A percentile compares a stretch with the other conserved stretches of the same genome.
Conservation (phyloP, 2,888 invertebrate species). For the Watsonalla cultraria region DNA sequence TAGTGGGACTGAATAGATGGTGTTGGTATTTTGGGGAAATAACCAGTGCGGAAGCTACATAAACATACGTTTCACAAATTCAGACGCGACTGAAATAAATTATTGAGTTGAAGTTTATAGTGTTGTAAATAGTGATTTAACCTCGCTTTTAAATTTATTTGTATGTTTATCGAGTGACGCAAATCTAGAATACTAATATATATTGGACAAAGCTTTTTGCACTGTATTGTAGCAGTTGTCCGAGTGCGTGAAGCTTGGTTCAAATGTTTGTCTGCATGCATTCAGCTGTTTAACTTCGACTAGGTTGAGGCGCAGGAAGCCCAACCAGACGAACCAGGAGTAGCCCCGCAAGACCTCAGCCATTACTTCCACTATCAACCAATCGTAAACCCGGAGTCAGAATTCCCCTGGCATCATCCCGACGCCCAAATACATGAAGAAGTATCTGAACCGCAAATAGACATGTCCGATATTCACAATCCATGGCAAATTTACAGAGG, state of each 20-base stretch:
- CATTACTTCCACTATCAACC: constrained; percentile 53
- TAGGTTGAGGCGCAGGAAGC: constrained; percentile 66
- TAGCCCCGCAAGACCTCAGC: constrained; percentile 42
- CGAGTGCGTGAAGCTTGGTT: constrained; percentile 60
- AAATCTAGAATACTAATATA: constrained; percentile 38
- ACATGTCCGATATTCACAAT: constrained; percentile 72
- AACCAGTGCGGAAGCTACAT: constrained; percentile 44
- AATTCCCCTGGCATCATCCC: constrained; percentile 72
- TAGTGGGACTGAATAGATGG: constrained; percentile 56
- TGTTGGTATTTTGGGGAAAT: constrained; percentile 78
- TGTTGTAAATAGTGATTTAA: neutral
- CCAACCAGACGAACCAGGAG: constrained; percentile 42
- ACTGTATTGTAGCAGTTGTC: constrained; percentile 28
- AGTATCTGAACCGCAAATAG: constrained; percentile 30
- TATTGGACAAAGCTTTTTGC: constrained; percentile 66
- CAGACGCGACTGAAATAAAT: constrained; percentile 4
- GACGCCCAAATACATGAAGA: constrained; percentile 42
- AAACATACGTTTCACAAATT: constrained; percentile 49
- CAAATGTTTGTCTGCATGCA: constrained; percentile 66
- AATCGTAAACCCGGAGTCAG: constrained; percentile 57
- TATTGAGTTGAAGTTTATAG: constrained; percentile 3
- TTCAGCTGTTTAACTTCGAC: constrained; percentile 68
- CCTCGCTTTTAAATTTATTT: constrained; percentile 10
- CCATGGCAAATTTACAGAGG: constrained; percentile 87
- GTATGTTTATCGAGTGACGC: constrained; percentile 60